Evolutionary conservation across 2,888 invertebrate species (phyloP).

Genomic region (Caenorhabditis sulstoni): DNA sequence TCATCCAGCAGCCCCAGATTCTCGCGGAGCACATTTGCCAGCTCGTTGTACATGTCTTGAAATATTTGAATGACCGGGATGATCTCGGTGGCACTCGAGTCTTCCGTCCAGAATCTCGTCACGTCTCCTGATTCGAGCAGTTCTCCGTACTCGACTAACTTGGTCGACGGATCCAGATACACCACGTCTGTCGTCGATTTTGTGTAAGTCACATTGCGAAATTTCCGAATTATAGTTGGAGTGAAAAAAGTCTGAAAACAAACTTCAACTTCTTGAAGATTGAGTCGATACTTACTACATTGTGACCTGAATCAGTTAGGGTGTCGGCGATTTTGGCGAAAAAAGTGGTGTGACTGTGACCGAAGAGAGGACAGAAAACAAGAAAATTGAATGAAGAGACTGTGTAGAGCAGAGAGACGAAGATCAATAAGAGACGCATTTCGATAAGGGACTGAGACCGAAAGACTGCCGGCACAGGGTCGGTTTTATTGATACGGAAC

Average conservation of each 20-base stretch:
- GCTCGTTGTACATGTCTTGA: slow-evolving; percentile 20
- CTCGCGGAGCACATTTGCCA: slow-evolving; percentile 14
- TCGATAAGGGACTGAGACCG: background rate
- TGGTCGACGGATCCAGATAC: slow-evolving; percentile 24
- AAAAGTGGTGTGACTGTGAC: slow-evolving; percentile 58
- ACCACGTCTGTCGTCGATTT: slow-evolving; percentile 36
- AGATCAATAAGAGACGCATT: slow-evolving; percentile 13
- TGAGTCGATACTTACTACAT: slow-evolving; percentile 64
- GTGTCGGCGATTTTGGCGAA: slow-evolving; percentile 60
- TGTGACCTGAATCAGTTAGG: slow-evolving; percentile 61
- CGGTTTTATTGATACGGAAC: too few relatives aligned
- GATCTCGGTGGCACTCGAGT: slow-evolving; percentile 13
- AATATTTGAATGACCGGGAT: slow-evolving; percentile 18
- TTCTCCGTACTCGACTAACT: slow-evolving; percentile 12
- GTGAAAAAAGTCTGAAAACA: slow-evolving; percentile 52
- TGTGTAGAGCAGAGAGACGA: background rate
- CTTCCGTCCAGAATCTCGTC: slow-evolving; percentile 22
- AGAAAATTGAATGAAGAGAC: slow-evolving; percentile 22
- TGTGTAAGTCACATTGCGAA: slow-evolving; percentile 14
- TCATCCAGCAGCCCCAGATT: slow-evolving; percentile 22
- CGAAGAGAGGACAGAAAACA: slow-evolving; percentile 56
- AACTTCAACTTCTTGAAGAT: too few relatives aligned
- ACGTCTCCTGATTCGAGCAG: slow-evolving; percentile 14
- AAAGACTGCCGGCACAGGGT: too few relatives aligned
- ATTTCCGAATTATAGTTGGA: slow-evolving; percentile 21